Evolutionary conservation across 2,113 vertebrate genomes (phyloP), one percentile per base, ranked within the genome.

Genomic region (Hippopotamus amphibius): DNA sequence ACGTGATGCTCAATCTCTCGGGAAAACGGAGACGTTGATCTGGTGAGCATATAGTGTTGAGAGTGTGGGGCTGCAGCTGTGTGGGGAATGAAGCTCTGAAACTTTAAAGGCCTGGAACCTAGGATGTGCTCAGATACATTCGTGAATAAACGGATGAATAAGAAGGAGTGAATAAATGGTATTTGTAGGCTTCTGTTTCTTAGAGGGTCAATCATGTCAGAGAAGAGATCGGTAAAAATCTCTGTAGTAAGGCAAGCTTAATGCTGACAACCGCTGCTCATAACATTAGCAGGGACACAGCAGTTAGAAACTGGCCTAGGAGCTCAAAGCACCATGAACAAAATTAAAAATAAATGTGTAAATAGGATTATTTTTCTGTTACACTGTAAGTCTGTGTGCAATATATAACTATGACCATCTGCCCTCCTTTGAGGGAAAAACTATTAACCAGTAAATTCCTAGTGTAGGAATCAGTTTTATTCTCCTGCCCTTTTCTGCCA

Each of bases 291-390:
- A 57, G n/a, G 53, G 41, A 7, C 16, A 37, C 57, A 30, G 17
- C 13, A 77, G 24, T 76, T 48, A 50, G 63, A 65, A 72, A 74
- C 33, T 63, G 43, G 66, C 72, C 22, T 53, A 72, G n/a, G n/a
- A 57, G 19, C 28, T 84, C 48, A 89, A 43, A 76, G 21, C n/a
- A 76, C 43, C 84, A 5, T 50, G 76, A 79, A 41, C 48, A 71
- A 41, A 88, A 77, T 81, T 55, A 85, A 86, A 95, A 92, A 80
- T 65, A 71, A 92, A 81, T 93, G n/a, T 92, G 21, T 26, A 84
- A 68, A 50, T 87, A 30, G 19, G 7, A 87, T 43, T 80, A 24
- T 90, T 76, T 91, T 92, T 33, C 33, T 85, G 13, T 72, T 10
- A 24, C 33, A 30, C n/a, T 63, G 4, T 89, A 96, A 90, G 83